These are phyloP conservation scores for Epinotia brunnichana DNA, from an alignment of 2,888 invertebrate species.

Conservation along the genomic window DNA sequence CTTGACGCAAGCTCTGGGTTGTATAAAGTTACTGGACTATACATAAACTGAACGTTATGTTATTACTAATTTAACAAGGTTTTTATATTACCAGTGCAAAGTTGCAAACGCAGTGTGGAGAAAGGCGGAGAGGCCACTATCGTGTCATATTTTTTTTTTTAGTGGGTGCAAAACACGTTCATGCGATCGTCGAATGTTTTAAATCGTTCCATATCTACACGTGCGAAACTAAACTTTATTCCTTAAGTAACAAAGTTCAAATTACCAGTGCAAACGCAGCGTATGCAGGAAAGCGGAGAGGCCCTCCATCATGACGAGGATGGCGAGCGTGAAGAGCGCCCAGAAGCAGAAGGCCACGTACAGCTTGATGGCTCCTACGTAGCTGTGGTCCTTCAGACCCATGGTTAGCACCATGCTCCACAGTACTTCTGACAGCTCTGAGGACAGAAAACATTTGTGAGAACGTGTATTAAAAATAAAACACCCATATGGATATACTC, in stretches of 20 bases:
- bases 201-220: not conserved
- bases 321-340: conserved; percentile 95
- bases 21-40: too few species aligned
- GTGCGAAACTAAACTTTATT: not conserved
- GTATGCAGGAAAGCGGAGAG: conserved; percentile 99
- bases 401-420: conserved; percentile 95
- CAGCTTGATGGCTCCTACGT: conserved; percentile 89
- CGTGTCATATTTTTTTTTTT: too few species aligned
- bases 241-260: not conserved
- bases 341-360: conserved; percentile 95
- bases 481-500: too few species aligned
- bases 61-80: too few species aligned
- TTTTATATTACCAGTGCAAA: too few species aligned
- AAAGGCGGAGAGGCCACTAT: too few species aligned
- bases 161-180: too few species aligned
- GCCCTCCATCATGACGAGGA: conserved; percentile 99
- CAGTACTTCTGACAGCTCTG: conserved; percentile 94
- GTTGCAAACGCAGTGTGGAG: too few species aligned
- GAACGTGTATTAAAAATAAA: too few species aligned
- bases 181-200: too few species aligned
- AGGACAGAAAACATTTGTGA: not conserved
- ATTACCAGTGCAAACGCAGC: conserved; percentile 97
- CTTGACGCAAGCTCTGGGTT: too few species aligned
- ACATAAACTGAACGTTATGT: too few species aligned
- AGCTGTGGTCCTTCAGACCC: conserved; percentile 87